Base-by-base conservation (phyloP, 2,888 invertebrate species). In the Heliconius erato region DNA sequence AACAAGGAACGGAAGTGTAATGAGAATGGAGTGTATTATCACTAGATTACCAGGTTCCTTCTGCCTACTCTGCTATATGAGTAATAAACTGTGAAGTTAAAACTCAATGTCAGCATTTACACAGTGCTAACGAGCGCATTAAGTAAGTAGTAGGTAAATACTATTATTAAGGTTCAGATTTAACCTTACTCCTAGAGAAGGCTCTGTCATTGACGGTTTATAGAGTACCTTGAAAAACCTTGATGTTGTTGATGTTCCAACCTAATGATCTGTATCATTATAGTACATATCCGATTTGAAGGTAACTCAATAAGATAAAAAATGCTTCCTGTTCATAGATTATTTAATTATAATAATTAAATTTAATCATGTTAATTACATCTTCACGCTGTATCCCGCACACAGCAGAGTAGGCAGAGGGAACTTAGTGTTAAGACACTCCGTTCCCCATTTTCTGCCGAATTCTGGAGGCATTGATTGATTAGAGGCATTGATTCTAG, bases 231-330 rank as follows among this genome's bases (percentile, higher is more conserved):
- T 65, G 77, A 65, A 67, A 28, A 67, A 67, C 77, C 77, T 65
- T 78, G 77, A 78, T 11, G 67, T 67, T 78, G 77, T 78, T 78
- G 65, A 67, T 78, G 77, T 67, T 78, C 44, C 77, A 65, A 78
- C 19, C 77, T 67, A 78, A 67, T 67, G 67, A 65, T 78, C 77
- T 77, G 65, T 65, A 40, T 26, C 67, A 78, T 67, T 78, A 78
- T 54, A 59, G 35, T 28, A 63, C 59, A 19, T 76, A 59, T n/a
- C n/a, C n/a, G 26, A 35, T 40, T 23, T 72, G 26, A 72, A 40
- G n/a, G 71, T 44, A 40, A 40, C 40, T 40, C 14, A 26, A 44
- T 12, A 5, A 44, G 26, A 26, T 44, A 78, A n/a, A 78, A 54
- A 32, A 74, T 71, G 40, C 26, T 44, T 16, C 74, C 59, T 63